A percentile compares a stretch with the other conserved stretches of the same genome.
phyloP scores from a whole-genome alignment of 2,113 vertebrate species.

The Balaenoptera acutorostrata region DNA sequence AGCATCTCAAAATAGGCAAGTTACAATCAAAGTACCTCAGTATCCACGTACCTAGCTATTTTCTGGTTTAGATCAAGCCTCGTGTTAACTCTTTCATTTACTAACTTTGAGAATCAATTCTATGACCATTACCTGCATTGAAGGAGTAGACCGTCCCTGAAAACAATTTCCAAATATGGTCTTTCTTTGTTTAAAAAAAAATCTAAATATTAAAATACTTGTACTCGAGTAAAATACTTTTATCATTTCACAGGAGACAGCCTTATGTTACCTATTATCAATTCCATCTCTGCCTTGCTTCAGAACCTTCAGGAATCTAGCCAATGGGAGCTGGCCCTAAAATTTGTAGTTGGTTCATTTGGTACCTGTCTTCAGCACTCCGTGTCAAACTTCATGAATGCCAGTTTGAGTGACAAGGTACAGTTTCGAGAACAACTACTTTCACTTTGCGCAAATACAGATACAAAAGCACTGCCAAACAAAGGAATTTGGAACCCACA shows the following conservation, averaged over 20 bases:
- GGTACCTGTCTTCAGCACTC: constrained; percentile 89
- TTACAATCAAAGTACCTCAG: not conserved
- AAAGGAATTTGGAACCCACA: not conserved
- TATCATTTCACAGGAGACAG: constrained; percentile 77
- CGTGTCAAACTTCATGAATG: constrained; percentile 85
- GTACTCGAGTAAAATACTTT: not conserved
- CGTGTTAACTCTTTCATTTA: not conserved
- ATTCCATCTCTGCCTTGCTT: constrained; percentile 83
- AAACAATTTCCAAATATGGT: not conserved
- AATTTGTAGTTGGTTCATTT: constrained; percentile 83
- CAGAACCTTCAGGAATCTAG: constrained; percentile 93
- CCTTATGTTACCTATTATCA: constrained; percentile 78
- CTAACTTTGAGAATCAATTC: not conserved
- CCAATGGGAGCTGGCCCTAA: constrained; percentile 90
- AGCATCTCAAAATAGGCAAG: not conserved
- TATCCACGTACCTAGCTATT: not conserved
- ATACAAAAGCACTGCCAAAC: not conserved
- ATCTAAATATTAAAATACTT: not conserved
- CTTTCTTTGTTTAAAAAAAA: not conserved
- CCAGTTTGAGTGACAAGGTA: constrained; percentile 82
- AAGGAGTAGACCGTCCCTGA: not conserved
- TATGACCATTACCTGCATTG: not conserved
- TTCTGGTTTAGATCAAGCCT: not conserved
- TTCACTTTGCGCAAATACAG: not conserved
- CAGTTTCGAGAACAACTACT: not conserved